Percentiles rank a stretch among this genome's conserved stretches.
Conservation (phyloP, 2,888 invertebrate species). For the Monoplex corrugatus region DNA sequence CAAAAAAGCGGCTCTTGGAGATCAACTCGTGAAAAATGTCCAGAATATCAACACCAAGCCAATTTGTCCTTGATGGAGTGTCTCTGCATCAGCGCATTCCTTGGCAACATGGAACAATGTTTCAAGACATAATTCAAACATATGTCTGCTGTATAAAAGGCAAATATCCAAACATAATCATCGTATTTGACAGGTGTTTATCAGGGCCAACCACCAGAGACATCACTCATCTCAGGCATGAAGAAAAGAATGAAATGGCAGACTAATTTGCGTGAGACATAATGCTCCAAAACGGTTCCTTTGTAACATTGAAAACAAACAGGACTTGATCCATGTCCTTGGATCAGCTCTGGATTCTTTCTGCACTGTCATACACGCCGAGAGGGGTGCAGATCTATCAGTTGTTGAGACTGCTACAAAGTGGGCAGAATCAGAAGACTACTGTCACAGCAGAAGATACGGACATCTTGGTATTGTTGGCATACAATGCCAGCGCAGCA, state of each 20-base stretch:
- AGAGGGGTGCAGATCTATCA: constrained; percentile 64
- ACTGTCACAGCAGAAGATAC: constrained; percentile 69
- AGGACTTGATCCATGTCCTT: constrained; percentile 62
- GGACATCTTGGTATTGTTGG: constrained; percentile 65
- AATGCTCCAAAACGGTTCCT: constrained; percentile 56
- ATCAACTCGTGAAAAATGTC: constrained; percentile 56
- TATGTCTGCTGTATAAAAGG: constrained; percentile 56
- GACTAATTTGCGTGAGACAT: neutral
- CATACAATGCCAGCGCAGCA: constrained; percentile 54
- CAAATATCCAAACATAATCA: constrained; percentile 53
- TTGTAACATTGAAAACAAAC: constrained; percentile 62
- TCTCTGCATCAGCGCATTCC: constrained; percentile 60
- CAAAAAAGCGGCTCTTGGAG: constrained; percentile 61
- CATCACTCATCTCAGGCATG: constrained; percentile 60
- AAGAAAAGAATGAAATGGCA: constrained; percentile 53
- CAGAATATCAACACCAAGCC: constrained; percentile 18
- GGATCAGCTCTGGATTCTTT: constrained; percentile 51
- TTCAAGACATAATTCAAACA: constrained; percentile 54
- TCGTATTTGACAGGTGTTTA: constrained; percentile 68
- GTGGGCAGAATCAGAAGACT: constrained; percentile 50
- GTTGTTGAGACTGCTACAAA: constrained; percentile 62
- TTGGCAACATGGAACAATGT: constrained; percentile 59
- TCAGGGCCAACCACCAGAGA: constrained; percentile 63
- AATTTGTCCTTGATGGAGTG: constrained; percentile 63
- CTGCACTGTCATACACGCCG: constrained; percentile 56